Conservation (phyloP, 2,888 invertebrate genomes). For the Theodoxus fluviatilis region DNA sequence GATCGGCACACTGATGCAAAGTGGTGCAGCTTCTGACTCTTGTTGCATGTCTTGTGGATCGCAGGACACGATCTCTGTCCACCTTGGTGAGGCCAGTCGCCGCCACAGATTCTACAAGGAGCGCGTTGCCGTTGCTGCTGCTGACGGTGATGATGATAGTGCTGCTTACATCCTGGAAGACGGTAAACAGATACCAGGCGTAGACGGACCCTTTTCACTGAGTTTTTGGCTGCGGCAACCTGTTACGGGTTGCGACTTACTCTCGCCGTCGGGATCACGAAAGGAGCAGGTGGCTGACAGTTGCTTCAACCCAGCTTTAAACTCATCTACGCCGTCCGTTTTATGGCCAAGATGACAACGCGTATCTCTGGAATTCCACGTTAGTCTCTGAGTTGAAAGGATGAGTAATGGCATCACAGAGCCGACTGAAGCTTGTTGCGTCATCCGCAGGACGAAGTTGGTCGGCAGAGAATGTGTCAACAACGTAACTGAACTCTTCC, state of each 20-base stretch:
- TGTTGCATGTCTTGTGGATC: no score
- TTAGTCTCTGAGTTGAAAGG: slow-evolving; percentile 4
- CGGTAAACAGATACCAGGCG: no score
- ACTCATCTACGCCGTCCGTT: background rate
- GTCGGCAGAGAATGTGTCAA: background rate
- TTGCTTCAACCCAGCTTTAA: background rate
- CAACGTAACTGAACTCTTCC: background rate
- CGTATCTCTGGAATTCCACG: slow-evolving; percentile 2
- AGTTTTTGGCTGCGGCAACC: background rate
- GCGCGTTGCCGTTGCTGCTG: no score
- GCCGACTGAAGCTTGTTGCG: background rate
- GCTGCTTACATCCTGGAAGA: no score
- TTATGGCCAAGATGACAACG: background rate
- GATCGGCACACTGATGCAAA: background rate
- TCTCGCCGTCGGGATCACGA: background rate
- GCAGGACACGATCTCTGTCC: no score
- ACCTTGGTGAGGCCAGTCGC: no score
- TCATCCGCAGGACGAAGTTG: background rate
- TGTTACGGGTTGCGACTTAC: background rate
- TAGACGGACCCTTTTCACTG: no score
- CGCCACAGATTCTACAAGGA: no score
- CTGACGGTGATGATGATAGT: no score
- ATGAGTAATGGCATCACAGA: background rate
- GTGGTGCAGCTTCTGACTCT: no score
- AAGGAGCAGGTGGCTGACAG: background rate